These are phyloP conservation scores for Epinephelus fuscoguttatus DNA, from an alignment of 2,113 vertebrate species.

Conservation along the genomic window DNA sequence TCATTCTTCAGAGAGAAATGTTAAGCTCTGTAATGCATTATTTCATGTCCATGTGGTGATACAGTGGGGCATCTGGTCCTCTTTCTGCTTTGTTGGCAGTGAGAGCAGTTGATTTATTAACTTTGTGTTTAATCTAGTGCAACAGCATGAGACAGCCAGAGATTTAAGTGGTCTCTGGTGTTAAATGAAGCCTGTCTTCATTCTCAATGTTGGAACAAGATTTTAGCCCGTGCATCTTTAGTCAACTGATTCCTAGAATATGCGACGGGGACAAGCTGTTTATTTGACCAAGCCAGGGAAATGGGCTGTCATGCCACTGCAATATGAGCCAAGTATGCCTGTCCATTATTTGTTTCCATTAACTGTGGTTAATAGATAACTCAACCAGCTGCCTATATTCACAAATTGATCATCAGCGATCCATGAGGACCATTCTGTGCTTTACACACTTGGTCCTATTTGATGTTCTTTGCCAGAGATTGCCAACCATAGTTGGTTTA, in stretches of 20 bases:
- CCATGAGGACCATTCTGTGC: not conserved
- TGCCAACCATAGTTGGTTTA: not conserved
- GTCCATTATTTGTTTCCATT: conserved; percentile 53
- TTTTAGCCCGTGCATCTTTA: conserved; percentile 1
- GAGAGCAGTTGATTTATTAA: conserved; percentile 47
- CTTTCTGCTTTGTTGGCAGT: conserved; percentile 5
- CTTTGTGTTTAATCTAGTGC: conserved; percentile 40
- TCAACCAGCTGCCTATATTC: conserved; percentile 22
- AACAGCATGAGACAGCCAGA: not conserved
- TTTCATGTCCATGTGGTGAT: not conserved
- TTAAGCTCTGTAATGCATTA: not conserved
- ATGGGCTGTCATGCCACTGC: conserved; percentile 3
- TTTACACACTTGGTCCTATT: not conserved
- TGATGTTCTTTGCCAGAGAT: conserved; percentile 6
- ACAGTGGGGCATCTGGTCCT: conserved; percentile 22
- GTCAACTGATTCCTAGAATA: conserved; percentile 36
- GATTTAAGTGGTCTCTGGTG: conserved; percentile 30
- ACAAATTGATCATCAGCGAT: not conserved
- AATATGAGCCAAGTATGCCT: conserved; percentile 15
- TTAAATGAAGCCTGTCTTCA: conserved; percentile 46
- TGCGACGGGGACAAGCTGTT: conserved; percentile 35
- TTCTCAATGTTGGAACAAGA: conserved; percentile 7
- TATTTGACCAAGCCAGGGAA: conserved; percentile 48
- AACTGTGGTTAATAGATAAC: conserved; percentile 59
- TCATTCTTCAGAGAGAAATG: not conserved